Conservation (phyloP, 2,113 vertebrate genomes). For the Andinoacara biseriatus region DNA sequence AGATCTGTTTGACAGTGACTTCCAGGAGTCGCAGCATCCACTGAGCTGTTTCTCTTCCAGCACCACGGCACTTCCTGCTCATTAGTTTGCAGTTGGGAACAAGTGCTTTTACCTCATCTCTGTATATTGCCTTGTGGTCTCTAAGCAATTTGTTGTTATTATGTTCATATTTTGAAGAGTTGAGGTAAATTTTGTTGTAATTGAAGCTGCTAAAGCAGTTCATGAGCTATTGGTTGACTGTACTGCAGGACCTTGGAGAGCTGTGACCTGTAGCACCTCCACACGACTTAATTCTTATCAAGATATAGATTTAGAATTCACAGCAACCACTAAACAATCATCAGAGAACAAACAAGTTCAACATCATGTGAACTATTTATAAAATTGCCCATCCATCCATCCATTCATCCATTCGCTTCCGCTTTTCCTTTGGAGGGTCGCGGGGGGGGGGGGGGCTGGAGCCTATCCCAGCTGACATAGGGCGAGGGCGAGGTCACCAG, state of each 20-base stretch:
- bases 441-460: too few relatives aligned
- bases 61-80: conserved; percentile 29
- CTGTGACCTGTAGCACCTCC: neutral
- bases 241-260: neutral
- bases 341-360: conserved; percentile 8
- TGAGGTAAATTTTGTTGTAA: conserved; percentile 45
- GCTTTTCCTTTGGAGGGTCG: too few relatives aligned
- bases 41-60: conserved; percentile 30
- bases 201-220: conserved; percentile 35
- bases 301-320: conserved; percentile 7
- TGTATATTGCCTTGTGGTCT: conserved; percentile 63
- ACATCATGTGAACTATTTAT: conserved; percentile 21
- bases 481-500: too few relatives aligned
- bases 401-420: too few relatives aligned
- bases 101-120: conserved; percentile 46
- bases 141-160: conserved; percentile 56
- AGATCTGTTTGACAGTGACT: conserved; percentile 66
- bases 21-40: conserved; percentile 52
- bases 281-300: conserved; percentile 22
- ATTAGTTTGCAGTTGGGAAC: conserved; percentile 62
- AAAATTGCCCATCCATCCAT: neutral
- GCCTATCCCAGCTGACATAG: too few relatives aligned
- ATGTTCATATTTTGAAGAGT: conserved; percentile 57
- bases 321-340: conserved; percentile 3
- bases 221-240: conserved; percentile 2